Evolutionary conservation across 1,140 invertebrate species (phyloP).

Genomic region (Apolygus lucorum): DNA sequence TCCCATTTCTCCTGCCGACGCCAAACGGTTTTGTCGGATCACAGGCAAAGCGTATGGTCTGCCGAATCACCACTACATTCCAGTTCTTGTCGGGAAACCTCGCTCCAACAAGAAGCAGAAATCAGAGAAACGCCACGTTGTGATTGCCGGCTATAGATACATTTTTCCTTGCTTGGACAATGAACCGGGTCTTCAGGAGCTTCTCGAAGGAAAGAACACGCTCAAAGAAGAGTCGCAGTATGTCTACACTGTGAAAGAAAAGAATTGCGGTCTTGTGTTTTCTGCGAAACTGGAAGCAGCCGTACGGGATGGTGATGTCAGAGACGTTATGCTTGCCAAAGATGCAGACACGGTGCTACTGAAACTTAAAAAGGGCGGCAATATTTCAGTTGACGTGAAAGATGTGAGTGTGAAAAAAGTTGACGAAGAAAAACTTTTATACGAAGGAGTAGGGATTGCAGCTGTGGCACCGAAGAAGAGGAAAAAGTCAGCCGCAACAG

Average conservation of each 20-base stretch:
- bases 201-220: conserved; percentile 48
- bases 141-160: conserved; percentile 62
- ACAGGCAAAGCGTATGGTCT: conserved; percentile 70
- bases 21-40: conserved; percentile 66
- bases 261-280: conserved; percentile 63
- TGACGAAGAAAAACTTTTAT: conserved; percentile 45
- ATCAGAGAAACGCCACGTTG: conserved; percentile 45
- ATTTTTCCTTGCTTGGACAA: conserved; percentile 60
- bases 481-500: conserved; percentile 42
- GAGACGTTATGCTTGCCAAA: conserved; percentile 63
- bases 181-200: conserved; percentile 50
- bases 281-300: conserved; percentile 63
- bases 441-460: conserved; percentile 54
- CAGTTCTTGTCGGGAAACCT: conserved; percentile 51
- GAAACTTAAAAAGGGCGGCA: conserved; percentile 59
- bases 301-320: conserved; percentile 63
- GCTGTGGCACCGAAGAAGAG: conserved; percentile 48
- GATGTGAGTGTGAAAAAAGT: conserved; percentile 46
- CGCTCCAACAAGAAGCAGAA: conserved; percentile 43
- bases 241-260: conserved; percentile 66
- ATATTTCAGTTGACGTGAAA: conserved; percentile 58
- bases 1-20: conserved; percentile 68
- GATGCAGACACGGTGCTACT: conserved; percentile 62
- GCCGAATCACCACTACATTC: conserved; percentile 69
- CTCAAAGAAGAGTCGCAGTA: conserved; percentile 44